Evolutionary conservation across 2,888 invertebrate genomes (phyloP).

Genomic region (Ophion slaviceki): DNA sequence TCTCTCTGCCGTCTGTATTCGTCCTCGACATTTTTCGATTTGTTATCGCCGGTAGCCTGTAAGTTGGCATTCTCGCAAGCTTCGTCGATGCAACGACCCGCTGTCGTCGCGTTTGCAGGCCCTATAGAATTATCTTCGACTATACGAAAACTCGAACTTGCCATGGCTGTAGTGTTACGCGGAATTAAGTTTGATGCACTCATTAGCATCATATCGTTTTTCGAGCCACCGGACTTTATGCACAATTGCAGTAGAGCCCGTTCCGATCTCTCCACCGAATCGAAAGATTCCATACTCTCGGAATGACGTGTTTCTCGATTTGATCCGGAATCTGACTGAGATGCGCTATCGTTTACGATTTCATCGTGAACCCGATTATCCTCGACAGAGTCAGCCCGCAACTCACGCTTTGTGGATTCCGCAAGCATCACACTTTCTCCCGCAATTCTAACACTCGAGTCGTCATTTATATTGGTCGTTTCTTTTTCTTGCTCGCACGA

Average conservation of each 20-base stretch:
- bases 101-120: not conserved
- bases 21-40: conserved; percentile 72
- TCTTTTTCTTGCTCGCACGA: conserved; percentile 21
- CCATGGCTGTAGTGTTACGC: not conserved
- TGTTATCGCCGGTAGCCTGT: not conserved
- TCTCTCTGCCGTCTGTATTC: conserved; percentile 85
- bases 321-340: conserved; percentile 12
- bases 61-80: conserved; percentile 6
- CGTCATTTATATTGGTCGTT: conserved; percentile 2
- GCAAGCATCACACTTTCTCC: not conserved
- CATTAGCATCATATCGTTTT: conserved; percentile 55
- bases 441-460: conserved; percentile 6
- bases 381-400: conserved; percentile 58
- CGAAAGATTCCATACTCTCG: conserved; percentile 78
- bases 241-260: conserved; percentile 77
- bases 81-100: conserved; percentile 9
- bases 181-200: conserved; percentile 21
- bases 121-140: not conserved
- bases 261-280: conserved; percentile 79
- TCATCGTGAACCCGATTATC: conserved; percentile 54
- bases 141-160: not conserved
- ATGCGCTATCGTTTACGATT: conserved; percentile 11
- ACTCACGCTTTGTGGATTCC: conserved; percentile 4
- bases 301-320: conserved; percentile 63
- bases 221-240: conserved; percentile 69